Evolutionary conservation across 2,797 vertebrate species (phyloP).

Genomic region (Borostomias antarcticus): DNA sequence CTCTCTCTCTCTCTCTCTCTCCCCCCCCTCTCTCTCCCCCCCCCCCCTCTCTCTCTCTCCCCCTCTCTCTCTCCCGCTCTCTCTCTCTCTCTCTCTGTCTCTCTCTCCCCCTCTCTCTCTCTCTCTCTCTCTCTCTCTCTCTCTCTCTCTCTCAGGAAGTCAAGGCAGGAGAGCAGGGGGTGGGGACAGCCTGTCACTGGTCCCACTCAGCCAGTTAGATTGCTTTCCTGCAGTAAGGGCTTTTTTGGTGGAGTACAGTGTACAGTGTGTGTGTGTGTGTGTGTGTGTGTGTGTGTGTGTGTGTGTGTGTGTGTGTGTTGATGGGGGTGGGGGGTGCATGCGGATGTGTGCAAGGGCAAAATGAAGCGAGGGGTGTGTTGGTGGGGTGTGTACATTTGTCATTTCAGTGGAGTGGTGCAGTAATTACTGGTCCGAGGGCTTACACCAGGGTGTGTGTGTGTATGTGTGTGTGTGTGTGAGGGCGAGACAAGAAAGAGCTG

Average conservation of each 20-base stretch:
- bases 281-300: slow-evolving; percentile 19
- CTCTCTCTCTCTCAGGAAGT: background rate
- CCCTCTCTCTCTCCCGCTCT: slow-evolving; percentile 27
- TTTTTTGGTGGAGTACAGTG: slow-evolving; percentile 17
- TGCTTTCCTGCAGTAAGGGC: slow-evolving; percentile 34
- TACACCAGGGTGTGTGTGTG: slow-evolving; percentile 26
- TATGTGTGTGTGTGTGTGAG: slow-evolving; percentile 6
- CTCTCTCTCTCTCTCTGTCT: slow-evolving; percentile 19
- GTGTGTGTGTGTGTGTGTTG: background rate
- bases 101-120: slow-evolving; percentile 6
- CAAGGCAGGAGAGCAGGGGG: slow-evolving; percentile 15
- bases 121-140: background rate
- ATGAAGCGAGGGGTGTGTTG: slow-evolving; percentile 32
- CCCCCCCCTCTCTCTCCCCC: slow-evolving; percentile 14
- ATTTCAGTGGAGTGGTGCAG: slow-evolving; percentile 65
- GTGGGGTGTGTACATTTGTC: slow-evolving; percentile 70
- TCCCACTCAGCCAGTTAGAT: slow-evolving; percentile 34
- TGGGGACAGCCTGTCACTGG: slow-evolving; percentile 36
- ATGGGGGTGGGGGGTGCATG: no score
- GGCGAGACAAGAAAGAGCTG: background rate
- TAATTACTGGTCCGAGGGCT: slow-evolving; percentile 69
- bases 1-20: slow-evolving; percentile 21
- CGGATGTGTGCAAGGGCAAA: slow-evolving; percentile 23
- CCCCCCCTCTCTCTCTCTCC: background rate
- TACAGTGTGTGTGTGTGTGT: slow-evolving; percentile 4